These are phyloP conservation scores for Ecliptopera silaceata DNA, from an alignment of 2,888 invertebrate species.

Conservation along the genomic window DNA sequence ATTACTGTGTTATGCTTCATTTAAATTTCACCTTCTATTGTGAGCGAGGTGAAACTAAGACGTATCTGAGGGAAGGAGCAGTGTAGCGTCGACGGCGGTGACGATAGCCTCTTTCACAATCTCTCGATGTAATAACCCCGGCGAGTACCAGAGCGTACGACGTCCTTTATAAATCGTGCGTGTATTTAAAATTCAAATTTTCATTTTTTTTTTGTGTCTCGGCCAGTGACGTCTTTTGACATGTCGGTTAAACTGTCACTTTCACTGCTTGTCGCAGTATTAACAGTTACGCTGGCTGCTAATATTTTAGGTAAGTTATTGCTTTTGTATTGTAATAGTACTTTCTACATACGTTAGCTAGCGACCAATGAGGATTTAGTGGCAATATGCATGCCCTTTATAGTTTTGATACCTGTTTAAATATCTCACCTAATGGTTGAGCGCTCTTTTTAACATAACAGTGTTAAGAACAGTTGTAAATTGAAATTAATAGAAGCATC, in stretches of 20 bases:
- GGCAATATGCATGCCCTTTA: neutral
- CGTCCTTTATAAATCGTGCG: constrained; percentile 49
- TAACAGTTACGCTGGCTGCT: constrained; percentile 60
- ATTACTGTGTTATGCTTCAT: constrained; percentile 78
- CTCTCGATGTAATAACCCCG: constrained; percentile 11
- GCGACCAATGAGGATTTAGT: constrained; percentile 2
- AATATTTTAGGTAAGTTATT: constrained; percentile 77
- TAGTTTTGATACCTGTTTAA: neutral
- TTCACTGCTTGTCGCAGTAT: constrained; percentile 56
- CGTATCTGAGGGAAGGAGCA: constrained; percentile 75
- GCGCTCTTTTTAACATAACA: neutral
- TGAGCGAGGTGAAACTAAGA: constrained; percentile 75
- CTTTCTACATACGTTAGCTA: constrained; percentile 29
- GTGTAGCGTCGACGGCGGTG: constrained; percentile 66
- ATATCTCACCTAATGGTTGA: neutral
- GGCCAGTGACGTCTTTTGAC: constrained; percentile 43
- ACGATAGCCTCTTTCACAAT: constrained; percentile 64
- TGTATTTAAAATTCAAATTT: constrained; percentile 53
- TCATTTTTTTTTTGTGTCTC: constrained; percentile 35
- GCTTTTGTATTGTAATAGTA: constrained; percentile 27
- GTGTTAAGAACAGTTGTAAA: neutral
- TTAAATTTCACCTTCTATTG: constrained; percentile 83
- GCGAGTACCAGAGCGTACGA: constrained; percentile 6
- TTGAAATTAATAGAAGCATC: neutral
- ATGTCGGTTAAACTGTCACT: constrained; percentile 72